phyloP scores from a whole-genome alignment of 2,888 invertebrate genomes.

The Agrotis ipsilon region DNA sequence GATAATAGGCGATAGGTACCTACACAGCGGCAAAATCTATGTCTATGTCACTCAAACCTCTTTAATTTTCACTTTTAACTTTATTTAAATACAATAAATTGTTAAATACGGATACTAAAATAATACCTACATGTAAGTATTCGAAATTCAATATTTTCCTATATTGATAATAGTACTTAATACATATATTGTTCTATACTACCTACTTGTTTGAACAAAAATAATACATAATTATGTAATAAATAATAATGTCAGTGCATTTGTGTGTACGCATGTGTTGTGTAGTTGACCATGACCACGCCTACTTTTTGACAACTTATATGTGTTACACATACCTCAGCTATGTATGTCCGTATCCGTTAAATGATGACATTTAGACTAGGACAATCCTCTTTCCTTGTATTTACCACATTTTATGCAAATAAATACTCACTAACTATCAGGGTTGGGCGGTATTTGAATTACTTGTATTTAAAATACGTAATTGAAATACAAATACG shows the following conservation, averaged over 20 bases:
- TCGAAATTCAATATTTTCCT: not conserved
- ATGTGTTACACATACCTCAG: not conserved
- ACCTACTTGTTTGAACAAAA: not conserved
- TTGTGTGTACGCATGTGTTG: too few relatives aligned
- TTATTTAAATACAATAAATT: not conserved
- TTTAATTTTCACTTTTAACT: not conserved
- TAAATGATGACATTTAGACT: not conserved
- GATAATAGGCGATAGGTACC: too few relatives aligned
- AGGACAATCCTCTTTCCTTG: too few relatives aligned
- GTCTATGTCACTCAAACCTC: not conserved
- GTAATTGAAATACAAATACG: too few relatives aligned
- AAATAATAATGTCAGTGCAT: not conserved
- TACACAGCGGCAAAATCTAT: too few relatives aligned
- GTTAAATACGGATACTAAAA: too few relatives aligned
- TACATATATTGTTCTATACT: not conserved
- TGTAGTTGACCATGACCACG: not conserved
- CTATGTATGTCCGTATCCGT: conserved; percentile 2
- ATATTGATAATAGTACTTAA: not conserved
- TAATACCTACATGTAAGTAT: too few relatives aligned
- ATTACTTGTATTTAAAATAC: too few relatives aligned
- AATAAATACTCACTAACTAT: too few relatives aligned
- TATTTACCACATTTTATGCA: too few relatives aligned
- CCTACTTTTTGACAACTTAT: not conserved
- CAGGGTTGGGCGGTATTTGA: too few relatives aligned
- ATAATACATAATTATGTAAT: too few relatives aligned